Evolutionary conservation across 2,888 invertebrate species (phyloP).

Genomic region (Smittia aterrima): DNA sequence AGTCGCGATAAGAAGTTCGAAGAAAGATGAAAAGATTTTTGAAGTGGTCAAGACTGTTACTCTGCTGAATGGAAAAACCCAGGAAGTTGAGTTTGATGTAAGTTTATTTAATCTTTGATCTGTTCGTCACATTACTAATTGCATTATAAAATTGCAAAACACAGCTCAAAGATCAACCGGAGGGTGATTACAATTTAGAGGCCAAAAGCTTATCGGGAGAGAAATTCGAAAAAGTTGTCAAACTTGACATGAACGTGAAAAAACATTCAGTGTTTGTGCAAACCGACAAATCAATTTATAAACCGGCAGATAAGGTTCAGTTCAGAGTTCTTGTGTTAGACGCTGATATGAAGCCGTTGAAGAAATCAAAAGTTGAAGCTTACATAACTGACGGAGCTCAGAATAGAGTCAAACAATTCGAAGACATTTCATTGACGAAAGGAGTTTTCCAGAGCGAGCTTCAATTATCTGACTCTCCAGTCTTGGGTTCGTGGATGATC

Average conservation of each 20-base stretch:
- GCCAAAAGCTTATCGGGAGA: conserved; percentile 72
- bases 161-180: conserved; percentile 77
- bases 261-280: conserved; percentile 86
- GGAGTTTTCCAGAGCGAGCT: conserved; percentile 78
- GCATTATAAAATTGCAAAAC: conserved; percentile 42
- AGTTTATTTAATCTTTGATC: conserved; percentile 25
- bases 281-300: conserved; percentile 89
- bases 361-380: conserved; percentile 45
- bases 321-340: conserved; percentile 79
- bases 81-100: conserved; percentile 71
- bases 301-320: conserved; percentile 77
- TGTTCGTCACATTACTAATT: neutral
- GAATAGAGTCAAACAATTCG: conserved; percentile 81
- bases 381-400: conserved; percentile 66
- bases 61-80: conserved; percentile 68
- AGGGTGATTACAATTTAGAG: conserved; percentile 74
- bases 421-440: conserved; percentile 61
- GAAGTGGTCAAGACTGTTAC: conserved; percentile 67
- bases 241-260: conserved; percentile 70
- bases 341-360: conserved; percentile 65
- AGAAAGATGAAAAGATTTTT: conserved; percentile 65
- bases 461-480: conserved; percentile 75
- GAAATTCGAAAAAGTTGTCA: conserved; percentile 68
- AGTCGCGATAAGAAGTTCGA: conserved; percentile 69
- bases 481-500: conserved; percentile 85